A percentile compares a stretch with the other conserved stretches of the same genome.
Conservation (phyloP, 2,797 vertebrate species). For the Paguma larvata region DNA sequence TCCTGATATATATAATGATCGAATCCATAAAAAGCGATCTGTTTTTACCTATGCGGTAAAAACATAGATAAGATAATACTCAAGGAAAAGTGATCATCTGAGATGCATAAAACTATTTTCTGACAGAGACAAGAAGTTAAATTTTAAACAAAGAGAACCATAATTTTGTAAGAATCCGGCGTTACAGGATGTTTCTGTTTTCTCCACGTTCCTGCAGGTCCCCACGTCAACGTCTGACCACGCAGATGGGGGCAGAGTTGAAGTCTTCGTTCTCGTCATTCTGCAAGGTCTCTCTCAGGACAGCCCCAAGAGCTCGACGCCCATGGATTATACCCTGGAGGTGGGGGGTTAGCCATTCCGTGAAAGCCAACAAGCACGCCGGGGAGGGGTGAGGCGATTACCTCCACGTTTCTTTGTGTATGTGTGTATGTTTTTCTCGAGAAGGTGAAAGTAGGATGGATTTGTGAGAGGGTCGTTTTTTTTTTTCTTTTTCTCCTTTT, state of each 20-base stretch:
- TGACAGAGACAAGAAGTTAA: background rate
- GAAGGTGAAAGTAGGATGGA: constrained; percentile 67
- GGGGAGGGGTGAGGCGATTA: background rate
- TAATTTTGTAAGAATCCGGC: background rate
- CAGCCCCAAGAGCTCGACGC: background rate
- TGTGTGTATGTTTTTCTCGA: background rate
- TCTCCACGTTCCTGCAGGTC: background rate
- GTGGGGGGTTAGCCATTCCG: background rate
- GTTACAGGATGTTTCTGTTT: background rate
- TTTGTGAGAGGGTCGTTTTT: background rate
- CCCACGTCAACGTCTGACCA: background rate
- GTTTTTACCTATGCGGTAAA: background rate
- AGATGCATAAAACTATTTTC: background rate
- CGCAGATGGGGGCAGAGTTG: background rate
- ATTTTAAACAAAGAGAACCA: background rate
- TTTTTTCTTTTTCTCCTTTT: background rate
- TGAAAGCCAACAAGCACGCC: background rate
- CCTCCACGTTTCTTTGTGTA: background rate
- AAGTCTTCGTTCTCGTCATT: background rate
- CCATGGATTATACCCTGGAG: background rate
- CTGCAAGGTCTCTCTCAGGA: background rate
- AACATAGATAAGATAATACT: background rate
- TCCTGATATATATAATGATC: background rate
- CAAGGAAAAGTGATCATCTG: background rate
- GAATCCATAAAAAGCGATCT: background rate